A percentile compares a stretch with the other conserved stretches of the same genome.
These are phyloP conservation scores for Micronisus gabar DNA, from an alignment of 2,113 vertebrate species.

Conservation along the genomic window DNA sequence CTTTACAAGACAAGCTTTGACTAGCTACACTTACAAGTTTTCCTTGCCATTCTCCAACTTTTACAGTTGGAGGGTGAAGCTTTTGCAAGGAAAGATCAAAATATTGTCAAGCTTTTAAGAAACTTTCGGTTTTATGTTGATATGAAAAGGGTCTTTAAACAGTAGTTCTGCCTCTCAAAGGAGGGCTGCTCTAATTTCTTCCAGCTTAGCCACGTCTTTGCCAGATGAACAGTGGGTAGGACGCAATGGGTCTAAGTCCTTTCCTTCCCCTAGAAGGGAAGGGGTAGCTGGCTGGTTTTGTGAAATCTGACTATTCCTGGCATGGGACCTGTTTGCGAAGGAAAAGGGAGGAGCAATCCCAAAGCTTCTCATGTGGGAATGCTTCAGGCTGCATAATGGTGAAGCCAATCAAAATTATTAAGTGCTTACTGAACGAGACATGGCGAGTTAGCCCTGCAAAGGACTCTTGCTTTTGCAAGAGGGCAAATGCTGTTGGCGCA, in stretches of 20 bases:
- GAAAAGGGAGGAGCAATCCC: background rate
- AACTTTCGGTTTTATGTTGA: background rate
- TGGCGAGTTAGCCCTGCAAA: rapidly evolving
- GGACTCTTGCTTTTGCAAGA: background rate
- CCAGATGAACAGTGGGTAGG: background rate
- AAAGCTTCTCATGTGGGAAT: background rate
- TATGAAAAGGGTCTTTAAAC: background rate
- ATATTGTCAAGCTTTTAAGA: background rate
- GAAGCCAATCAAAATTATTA: background rate
- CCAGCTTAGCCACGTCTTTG: background rate
- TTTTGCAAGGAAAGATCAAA: background rate
- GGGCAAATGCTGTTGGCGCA: background rate
- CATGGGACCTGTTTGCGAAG: background rate
- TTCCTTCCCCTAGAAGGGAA: no score
- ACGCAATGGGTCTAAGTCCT: background rate
- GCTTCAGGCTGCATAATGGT: background rate
- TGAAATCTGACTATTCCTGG: background rate
- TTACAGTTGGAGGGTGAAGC: background rate
- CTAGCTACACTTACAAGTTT: no score
- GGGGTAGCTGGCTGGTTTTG: background rate
- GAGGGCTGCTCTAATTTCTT: background rate
- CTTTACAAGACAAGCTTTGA: background rate
- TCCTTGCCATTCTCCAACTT: background rate
- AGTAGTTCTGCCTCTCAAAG: background rate
- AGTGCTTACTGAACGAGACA: background rate